phyloP scores from a whole-genome alignment of 2,888 invertebrate species.

The Trachelus iudaicus region DNA sequence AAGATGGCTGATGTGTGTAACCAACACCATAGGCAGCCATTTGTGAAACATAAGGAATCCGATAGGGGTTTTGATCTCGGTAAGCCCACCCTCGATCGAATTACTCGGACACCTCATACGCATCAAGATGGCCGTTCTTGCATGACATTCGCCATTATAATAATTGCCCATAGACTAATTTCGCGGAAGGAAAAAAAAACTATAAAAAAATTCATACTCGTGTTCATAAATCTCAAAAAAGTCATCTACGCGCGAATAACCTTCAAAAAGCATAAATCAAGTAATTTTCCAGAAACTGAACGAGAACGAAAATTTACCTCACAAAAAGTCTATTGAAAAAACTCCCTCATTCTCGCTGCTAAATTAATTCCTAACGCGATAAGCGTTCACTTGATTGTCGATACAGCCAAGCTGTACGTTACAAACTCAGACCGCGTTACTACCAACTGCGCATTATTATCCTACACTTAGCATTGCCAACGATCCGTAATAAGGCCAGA shows the following conservation, averaged over 20 bases:
- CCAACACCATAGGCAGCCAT: slow-evolving; percentile 61
- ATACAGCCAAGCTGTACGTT: neutral
- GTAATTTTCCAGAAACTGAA: neutral
- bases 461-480: slow-evolving; percentile 44
- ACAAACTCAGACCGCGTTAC: slow-evolving; percentile 3
- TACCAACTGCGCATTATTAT: slow-evolving; percentile 29
- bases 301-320: too few species aligned
- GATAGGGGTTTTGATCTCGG: slow-evolving; percentile 63
- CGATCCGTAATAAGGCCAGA: slow-evolving; percentile 46
- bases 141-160: slow-evolving; percentile 38
- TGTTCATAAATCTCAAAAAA: neutral
- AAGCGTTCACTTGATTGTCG: neutral
- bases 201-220: neutral
- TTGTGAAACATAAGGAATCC: slow-evolving; percentile 60
- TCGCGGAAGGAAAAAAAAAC: neutral
- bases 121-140: slow-evolving; percentile 45
- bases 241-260: neutral
- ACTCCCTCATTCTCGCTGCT: neutral
- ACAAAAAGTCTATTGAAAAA: too few species aligned
- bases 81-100: slow-evolving; percentile 65
- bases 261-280: neutral
- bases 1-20: slow-evolving; percentile 62
- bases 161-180: neutral
- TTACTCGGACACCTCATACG: slow-evolving; percentile 54
- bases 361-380: neutral